Percentiles rank a stretch among this genome's conserved stretches.
Evolutionary conservation across 2,113 vertebrate genomes (phyloP).

Genomic region (Thalassoma bifasciatum): DNA sequence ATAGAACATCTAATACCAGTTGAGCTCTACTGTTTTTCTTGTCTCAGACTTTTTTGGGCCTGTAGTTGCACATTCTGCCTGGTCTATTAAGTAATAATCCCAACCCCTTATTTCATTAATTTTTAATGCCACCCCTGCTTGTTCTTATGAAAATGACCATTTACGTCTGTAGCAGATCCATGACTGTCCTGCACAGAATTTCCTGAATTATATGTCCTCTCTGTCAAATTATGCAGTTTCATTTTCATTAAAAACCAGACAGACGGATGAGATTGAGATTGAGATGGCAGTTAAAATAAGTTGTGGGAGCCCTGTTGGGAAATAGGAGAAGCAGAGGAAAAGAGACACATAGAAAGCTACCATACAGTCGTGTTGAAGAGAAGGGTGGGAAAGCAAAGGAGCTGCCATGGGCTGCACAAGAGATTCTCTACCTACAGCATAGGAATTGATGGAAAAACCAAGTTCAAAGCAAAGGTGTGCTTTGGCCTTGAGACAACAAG

Average conservation of each 20-base stretch:
- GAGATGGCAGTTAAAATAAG: conserved; percentile 15
- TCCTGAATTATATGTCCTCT: conserved; percentile 9
- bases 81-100: background rate
- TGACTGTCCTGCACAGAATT: background rate
- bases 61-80: background rate
- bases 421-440: conserved; percentile 28
- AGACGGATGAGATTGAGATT: background rate
- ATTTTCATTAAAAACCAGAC: conserved; percentile 18
- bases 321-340: conserved; percentile 11
- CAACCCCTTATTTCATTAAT: conserved; percentile 13
- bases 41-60: background rate
- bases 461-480: conserved; percentile 50
- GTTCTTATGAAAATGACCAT: conserved; percentile 15
- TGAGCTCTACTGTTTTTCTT: too few relatives aligned
- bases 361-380: conserved; percentile 42
- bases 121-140: conserved; percentile 7
- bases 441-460: conserved; percentile 58
- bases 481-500: conserved; percentile 56
- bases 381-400: conserved; percentile 15
- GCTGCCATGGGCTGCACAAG: conserved; percentile 41
- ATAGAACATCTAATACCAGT: too few relatives aligned
- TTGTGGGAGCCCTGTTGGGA: conserved; percentile 4
- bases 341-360: conserved; percentile 24
- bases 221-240: background rate
- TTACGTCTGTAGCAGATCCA: conserved; percentile 10